Evolutionary conservation across 2,113 vertebrate genomes (phyloP).

Genomic region (Raja brachyura): DNA sequence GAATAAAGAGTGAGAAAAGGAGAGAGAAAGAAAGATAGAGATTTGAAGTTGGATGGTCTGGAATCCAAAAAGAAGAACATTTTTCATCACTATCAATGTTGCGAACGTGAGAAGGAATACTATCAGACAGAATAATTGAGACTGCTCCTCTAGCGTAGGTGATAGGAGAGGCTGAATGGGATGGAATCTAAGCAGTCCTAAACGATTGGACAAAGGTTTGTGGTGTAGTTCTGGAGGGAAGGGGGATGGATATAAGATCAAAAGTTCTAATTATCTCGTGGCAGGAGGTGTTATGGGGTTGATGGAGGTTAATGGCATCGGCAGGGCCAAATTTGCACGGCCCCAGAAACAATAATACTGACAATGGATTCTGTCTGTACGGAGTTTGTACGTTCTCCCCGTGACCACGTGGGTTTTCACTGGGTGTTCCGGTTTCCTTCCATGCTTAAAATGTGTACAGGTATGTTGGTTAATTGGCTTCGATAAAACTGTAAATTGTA

Average conservation of each 20-base stretch:
- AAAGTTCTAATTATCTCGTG: neutral
- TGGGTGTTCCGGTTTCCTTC: too few relatives aligned
- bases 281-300: neutral
- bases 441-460: too few relatives aligned
- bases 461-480: too few relatives aligned
- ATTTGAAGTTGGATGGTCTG: neutral
- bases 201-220: neutral
- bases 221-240: neutral
- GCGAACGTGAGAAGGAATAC: neutral
- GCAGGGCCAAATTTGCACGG: neutral
- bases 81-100: neutral
- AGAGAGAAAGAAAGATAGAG: too few relatives aligned
- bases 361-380: too few relatives aligned
- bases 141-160: neutral
- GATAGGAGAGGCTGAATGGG: neutral
- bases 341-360: neutral
- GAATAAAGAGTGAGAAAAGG: too few relatives aligned
- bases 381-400: too few relatives aligned
- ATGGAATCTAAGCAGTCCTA: neutral
- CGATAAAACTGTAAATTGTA: too few relatives aligned
- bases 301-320: neutral
- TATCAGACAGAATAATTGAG: neutral
- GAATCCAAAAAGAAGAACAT: neutral
- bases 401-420: too few relatives aligned
- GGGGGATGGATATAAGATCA: neutral